Percentiles rank a stretch among this genome's conserved stretches.
These are phyloP conservation scores for Metacarcinus magister DNA, from an alignment of 2,888 invertebrate species.

Conservation along the genomic window DNA sequence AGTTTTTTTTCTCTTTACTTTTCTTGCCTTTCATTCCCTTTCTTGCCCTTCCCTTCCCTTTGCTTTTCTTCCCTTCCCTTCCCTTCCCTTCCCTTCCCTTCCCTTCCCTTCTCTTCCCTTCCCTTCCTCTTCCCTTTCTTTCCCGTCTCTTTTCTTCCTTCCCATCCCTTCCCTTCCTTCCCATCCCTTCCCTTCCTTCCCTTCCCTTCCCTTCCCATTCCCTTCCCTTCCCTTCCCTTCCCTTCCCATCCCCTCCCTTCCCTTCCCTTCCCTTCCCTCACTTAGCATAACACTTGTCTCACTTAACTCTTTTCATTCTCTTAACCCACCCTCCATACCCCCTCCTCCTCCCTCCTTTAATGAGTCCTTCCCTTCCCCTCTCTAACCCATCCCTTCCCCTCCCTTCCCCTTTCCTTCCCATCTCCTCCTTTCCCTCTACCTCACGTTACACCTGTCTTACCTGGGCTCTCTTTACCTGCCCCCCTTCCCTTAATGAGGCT, in stretches of 20 bases:
- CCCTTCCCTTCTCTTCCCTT: not conserved
- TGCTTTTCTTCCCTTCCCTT: not conserved
- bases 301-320: too few species aligned
- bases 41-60: too few species aligned
- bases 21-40: too few species aligned
- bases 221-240: not conserved
- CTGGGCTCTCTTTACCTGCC: not conserved
- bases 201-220: not conserved
- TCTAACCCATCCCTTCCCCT: not conserved
- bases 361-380: not conserved
- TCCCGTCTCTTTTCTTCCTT: not conserved
- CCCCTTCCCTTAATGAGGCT: conserved; percentile 5
- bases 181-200: not conserved
- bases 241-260: not conserved
- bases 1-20: too few species aligned
- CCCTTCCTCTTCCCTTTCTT: not conserved
- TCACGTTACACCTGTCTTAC: not conserved
- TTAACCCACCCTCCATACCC: too few species aligned
- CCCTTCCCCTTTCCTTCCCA: not conserved
- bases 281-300: too few species aligned
- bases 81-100: not conserved
- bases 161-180: not conserved
- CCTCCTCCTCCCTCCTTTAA: not conserved
- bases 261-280: not conserved
- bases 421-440: not conserved